These are phyloP conservation scores for Mesochorus sp. DNA, from an alignment of 2,888 invertebrate species.

Conservation along the genomic window DNA sequence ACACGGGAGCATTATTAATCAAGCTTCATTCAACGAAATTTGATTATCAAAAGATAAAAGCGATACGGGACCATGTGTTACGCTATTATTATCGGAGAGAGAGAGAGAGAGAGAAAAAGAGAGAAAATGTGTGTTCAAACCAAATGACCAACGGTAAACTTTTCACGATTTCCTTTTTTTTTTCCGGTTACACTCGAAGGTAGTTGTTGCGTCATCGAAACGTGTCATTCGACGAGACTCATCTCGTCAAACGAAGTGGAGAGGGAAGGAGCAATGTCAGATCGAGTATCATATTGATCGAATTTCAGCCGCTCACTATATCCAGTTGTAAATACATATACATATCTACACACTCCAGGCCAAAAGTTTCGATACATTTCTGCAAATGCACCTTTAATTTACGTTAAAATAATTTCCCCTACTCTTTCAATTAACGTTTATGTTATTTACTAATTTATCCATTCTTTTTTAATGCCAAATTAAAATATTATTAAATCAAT, in stretches of 20 bases:
- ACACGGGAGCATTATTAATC: too few relatives aligned
- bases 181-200: not conserved
- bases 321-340: not conserved
- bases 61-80: not conserved
- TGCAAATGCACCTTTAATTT: too few relatives aligned
- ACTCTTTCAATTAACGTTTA: too few relatives aligned
- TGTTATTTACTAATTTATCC: too few relatives aligned
- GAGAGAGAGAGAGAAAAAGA: not conserved
- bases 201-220: slow-evolving; percentile 30
- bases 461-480: too few relatives aligned
- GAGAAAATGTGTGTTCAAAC: too few relatives aligned
- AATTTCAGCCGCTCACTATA: slow-evolving; percentile 28
- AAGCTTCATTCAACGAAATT: too few relatives aligned
- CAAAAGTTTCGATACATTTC: too few relatives aligned
- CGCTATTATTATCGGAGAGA: not conserved
- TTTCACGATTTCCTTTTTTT: not conserved
- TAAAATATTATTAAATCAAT: too few relatives aligned
- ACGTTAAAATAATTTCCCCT: not conserved
- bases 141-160: too few relatives aligned
- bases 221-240: slow-evolving; percentile 19
- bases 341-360: not conserved
- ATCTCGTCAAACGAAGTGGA: slow-evolving; percentile 5
- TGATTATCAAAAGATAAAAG: too few relatives aligned
- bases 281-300: slow-evolving; percentile 46
- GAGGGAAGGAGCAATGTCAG: not conserved